Evolutionary conservation across 1,140 invertebrate genomes (phyloP).

Genomic region (Aricia agestis): DNA sequence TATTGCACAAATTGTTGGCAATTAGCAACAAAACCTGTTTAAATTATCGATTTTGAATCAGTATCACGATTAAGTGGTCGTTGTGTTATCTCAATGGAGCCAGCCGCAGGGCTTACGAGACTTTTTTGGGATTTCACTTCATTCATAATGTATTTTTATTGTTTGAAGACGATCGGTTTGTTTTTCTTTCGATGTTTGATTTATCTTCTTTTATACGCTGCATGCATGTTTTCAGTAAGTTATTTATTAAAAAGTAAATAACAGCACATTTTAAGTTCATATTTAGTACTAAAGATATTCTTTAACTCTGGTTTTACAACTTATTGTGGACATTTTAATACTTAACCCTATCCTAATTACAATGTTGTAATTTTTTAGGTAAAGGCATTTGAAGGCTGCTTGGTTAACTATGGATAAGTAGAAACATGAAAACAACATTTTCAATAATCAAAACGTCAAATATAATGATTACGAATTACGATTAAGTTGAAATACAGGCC

Average conservation of each 20-base stretch:
- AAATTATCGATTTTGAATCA: not conserved
- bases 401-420: not conserved
- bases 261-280: not conserved
- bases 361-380: not conserved
- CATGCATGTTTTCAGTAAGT: not conserved
- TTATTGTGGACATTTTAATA: not conserved
- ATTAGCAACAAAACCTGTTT: not conserved
- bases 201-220: not conserved
- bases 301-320: not conserved
- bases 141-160: constrained; percentile 64
- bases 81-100: constrained; percentile 49
- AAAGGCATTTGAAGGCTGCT: not conserved
- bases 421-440: not conserved
- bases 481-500: not conserved
- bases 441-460: not conserved
- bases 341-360: too few relatives aligned
- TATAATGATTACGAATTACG: not conserved
- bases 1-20: not conserved
- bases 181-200: not conserved
- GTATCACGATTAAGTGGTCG: not conserved
- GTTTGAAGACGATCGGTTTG: not conserved
- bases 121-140: constrained; percentile 36
- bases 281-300: too few relatives aligned
- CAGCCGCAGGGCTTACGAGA: constrained; percentile 2
- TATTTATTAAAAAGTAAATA: not conserved